Percentiles rank a stretch among this genome's conserved stretches.
Conservation (phyloP, 1,140 invertebrate genomes). For the Ceratosolen fusciceps region DNA sequence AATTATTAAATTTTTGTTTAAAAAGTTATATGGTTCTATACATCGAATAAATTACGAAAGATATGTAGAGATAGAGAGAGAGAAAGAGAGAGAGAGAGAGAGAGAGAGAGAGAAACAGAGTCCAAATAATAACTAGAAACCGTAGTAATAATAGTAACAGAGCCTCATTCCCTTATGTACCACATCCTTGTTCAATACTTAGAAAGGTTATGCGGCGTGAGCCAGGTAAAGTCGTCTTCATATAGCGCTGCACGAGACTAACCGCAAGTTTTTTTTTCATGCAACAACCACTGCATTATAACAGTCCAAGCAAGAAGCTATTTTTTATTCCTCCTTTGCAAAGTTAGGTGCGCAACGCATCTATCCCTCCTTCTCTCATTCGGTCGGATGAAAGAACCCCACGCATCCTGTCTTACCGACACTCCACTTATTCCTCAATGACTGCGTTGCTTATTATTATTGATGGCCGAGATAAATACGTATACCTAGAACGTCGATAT, state of each 20-base stretch:
- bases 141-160: neutral
- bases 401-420: slow-evolving; percentile 23
- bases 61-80: neutral
- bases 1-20: too few species aligned
- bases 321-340: slow-evolving; percentile 21
- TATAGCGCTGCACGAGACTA: slow-evolving; percentile 22
- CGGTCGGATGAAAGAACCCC: neutral
- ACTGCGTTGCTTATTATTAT: slow-evolving; percentile 4
- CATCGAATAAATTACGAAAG: too few species aligned
- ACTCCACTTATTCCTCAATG: neutral
- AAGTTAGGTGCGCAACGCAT: neutral
- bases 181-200: slow-evolving; percentile 57
- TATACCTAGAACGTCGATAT: neutral
- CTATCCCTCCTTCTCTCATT: neutral
- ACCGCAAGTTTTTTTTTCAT: slow-evolving; percentile 13
- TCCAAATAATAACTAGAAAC: neutral
- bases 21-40: too few species aligned
- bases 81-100: slow-evolving; percentile 14
- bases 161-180: slow-evolving; percentile 60
- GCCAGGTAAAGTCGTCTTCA: slow-evolving; percentile 18
- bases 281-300: neutral
- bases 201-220: neutral
- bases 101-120: neutral
- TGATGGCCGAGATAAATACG: neutral
- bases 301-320: neutral